Evolutionary conservation across 1,140 invertebrate genomes (phyloP).

Genomic region (Lucilia cuprina): DNA sequence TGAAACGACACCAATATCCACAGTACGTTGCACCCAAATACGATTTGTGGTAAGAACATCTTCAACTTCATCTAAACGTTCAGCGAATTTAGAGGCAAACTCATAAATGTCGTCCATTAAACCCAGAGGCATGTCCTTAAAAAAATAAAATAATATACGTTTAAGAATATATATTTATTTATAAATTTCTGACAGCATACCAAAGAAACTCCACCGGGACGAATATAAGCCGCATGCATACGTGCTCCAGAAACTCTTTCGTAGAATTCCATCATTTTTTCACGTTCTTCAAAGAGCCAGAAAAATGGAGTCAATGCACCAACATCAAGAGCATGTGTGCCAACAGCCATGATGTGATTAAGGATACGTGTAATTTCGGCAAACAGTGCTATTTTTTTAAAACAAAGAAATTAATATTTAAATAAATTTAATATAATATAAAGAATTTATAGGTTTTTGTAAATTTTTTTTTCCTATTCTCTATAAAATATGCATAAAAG

Average conservation of each 20-base stretch:
- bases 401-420: not conserved
- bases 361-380: constrained; percentile 90
- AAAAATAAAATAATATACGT: not conserved
- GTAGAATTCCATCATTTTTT: constrained; percentile 99
- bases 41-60: constrained; percentile 92
- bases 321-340: constrained; percentile 91
- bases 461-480: too few species aligned
- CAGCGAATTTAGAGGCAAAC: constrained; percentile 82
- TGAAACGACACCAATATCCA: constrained; percentile 86
- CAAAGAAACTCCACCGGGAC: constrained; percentile 88
- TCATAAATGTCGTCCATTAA: constrained; percentile 96
- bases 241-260: constrained; percentile 94
- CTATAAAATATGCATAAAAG: too few species aligned
- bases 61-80: constrained; percentile 93
- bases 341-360: constrained; percentile 95
- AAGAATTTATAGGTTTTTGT: too few species aligned
- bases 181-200: not conserved
- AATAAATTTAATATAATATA: too few species aligned
- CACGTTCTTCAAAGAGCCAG: constrained; percentile 98
- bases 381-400: constrained; percentile 69
- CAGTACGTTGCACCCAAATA: constrained; percentile 89
- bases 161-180: not conserved
- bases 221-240: constrained; percentile 96
- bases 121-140: constrained; percentile 86
- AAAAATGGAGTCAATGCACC: constrained; percentile 97